These are phyloP conservation scores for Naja naja DNA, from an alignment of 2,113 vertebrate species.

Conservation along the genomic window DNA sequence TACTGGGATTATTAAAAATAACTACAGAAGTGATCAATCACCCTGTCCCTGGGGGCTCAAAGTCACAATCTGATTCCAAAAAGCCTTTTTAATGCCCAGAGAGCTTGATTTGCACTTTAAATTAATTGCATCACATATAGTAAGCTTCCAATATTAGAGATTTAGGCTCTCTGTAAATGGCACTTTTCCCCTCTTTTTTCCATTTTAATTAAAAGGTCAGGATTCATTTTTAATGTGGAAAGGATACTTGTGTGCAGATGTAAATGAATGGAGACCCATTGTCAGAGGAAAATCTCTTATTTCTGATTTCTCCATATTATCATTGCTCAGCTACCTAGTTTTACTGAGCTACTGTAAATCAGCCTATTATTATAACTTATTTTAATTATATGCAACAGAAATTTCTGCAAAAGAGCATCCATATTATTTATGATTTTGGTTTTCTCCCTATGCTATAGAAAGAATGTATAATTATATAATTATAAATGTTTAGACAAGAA, in stretches of 20 bases:
- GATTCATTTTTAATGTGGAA: constrained; percentile 52
- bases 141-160: constrained; percentile 35
- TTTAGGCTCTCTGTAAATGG: constrained; percentile 49
- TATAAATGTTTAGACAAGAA: not conserved
- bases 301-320: constrained; percentile 5
- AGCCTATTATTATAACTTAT: not conserved
- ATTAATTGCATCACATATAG: constrained; percentile 48
- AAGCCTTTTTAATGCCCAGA: constrained; percentile 53
- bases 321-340: not conserved
- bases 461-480: too few species aligned
- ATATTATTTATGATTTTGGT: too few species aligned
- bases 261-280: constrained; percentile 18
- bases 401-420: not conserved
- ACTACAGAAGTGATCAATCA: constrained; percentile 61
- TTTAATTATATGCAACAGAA: not conserved
- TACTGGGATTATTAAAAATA: constrained; percentile 62
- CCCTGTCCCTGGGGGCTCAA: constrained; percentile 43
- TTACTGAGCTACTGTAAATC: not conserved
- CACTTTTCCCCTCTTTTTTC: constrained; percentile 1
- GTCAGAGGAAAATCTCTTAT: constrained; percentile 8
- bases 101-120: constrained; percentile 47
- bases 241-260: constrained; percentile 43
- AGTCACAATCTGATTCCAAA: constrained; percentile 53
- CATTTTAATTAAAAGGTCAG: constrained; percentile 26
- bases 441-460: not conserved